Percentiles rank a stretch among this genome's conserved stretches.
Conservation (phyloP, 2,113 vertebrate genomes). For the Equus przewalskii region DNA sequence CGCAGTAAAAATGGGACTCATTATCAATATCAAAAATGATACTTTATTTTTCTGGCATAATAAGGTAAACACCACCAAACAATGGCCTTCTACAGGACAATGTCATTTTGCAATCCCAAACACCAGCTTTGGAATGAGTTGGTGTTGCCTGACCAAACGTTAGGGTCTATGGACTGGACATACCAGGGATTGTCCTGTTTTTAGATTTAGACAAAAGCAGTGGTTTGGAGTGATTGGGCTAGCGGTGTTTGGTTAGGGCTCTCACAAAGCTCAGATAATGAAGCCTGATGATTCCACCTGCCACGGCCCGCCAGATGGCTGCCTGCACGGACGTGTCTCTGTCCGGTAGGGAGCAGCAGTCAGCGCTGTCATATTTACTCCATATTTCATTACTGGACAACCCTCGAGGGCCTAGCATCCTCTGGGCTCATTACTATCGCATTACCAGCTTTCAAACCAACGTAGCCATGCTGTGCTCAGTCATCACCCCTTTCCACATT, state of each 20-base stretch:
- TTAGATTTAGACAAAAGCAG: background rate
- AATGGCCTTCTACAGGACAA: background rate
- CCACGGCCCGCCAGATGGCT: constrained; percentile 33
- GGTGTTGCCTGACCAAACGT: background rate
- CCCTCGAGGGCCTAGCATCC: background rate
- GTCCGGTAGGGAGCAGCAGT: background rate
- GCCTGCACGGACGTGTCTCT: background rate
- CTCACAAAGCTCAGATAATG: constrained; percentile 26
- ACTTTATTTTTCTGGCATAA: constrained; percentile 13
- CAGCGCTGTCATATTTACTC: background rate
- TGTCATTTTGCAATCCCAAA: background rate
- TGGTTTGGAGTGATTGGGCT: background rate
- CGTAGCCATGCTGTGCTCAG: background rate
- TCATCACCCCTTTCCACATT: background rate
- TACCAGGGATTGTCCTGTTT: background rate
- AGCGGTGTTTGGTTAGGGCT: constrained; percentile 30
- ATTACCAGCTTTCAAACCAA: constrained; percentile 16
- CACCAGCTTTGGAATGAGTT: background rate
- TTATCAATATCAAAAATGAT: background rate
- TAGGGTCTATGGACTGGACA: background rate
- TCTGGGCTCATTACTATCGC: background rate
- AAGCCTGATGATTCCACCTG: constrained; percentile 25
- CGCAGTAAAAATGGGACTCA: background rate
- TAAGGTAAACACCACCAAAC: background rate
- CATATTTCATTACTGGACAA: constrained; percentile 31